Base-by-base conservation (phyloP, 2,888 invertebrate genomes). In the Matsumyia berberina region DNA sequence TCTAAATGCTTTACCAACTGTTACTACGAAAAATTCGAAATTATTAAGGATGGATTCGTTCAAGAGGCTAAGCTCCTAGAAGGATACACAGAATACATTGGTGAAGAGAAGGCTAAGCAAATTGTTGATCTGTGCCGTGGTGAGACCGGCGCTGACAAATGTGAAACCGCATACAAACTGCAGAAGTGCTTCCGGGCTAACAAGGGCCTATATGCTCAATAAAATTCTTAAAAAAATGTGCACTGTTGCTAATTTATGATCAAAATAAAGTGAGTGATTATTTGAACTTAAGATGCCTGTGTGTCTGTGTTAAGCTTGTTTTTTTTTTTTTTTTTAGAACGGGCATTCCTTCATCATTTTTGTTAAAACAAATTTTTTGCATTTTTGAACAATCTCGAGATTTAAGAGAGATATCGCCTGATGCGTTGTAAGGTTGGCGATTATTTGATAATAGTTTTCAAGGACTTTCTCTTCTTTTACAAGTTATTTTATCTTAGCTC, bases 1-100 rank as follows among this genome's bases (percentile, higher is more conserved):
- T 19, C 87, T 2, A 90, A 91, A 77, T 91, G 91, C 76, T 90
- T 91, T 42, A 76, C 88, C 37, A 89, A 89, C 39, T 91, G 91
- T 17, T 89, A 91, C 87, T 86, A 91, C 57, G 90, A 91, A 79
- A 89, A 89, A 73, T 1, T 51, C 2, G 90, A 89, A 11, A 83
- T 89, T 11, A 0, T 90, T 0, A 87, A 66, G 51, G 87, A 90
- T 64, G 90, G 89, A 0, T 86, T 87, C 57, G 17, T 91, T 8
- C 88, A 90, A 29, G 69, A 87, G 6, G 88, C 82, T 12, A 73
- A 81, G 6, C 72, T 89, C 0, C 3, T 86, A 1, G 62, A 74
- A 35, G 89, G 89, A 60, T 64, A 90, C 44, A 80, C 80, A 0
- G 57, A 87, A 0, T 7, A 86, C 1, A 60, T 83, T 33, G 90